These are phyloP conservation scores for Procambarus virginalis DNA, from an alignment of 1,140 invertebrate genomes.

Conservation along the genomic window DNA sequence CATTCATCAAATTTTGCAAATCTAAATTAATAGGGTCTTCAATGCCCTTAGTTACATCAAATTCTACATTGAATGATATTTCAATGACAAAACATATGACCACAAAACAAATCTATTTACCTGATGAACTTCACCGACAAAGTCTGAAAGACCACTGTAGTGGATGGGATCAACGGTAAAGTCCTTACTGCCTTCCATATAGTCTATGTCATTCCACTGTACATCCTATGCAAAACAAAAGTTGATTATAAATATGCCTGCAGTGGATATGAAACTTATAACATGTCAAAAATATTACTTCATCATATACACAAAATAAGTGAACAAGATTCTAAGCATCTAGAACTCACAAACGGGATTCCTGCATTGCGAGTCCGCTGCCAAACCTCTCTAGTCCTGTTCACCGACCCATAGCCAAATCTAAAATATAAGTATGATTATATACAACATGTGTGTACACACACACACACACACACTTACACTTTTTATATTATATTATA, in stretches of 20 bases:
- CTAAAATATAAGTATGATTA: slow-evolving; percentile 74
- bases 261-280: no score
- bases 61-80: no score
- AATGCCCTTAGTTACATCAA: no score
- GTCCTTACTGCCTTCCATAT: slow-evolving; percentile 89
- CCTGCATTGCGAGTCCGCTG: slow-evolving; percentile 73
- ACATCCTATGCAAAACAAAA: slow-evolving; percentile 75
- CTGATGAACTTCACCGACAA: slow-evolving; percentile 83
- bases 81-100: no score
- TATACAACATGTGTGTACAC: no score
- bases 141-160: slow-evolving; percentile 82
- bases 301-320: no score
- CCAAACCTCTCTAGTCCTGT: slow-evolving; percentile 72
- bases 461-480: not conserved
- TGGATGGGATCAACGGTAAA: slow-evolving; percentile 85
- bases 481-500: no score
- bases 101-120: slow-evolving; percentile 70
- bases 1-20: no score
- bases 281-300: no score
- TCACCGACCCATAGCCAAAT: slow-evolving; percentile 76
- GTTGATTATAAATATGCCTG: no score
- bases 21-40: no score
- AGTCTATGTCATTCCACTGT: slow-evolving; percentile 94
- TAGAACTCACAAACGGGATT: slow-evolving; percentile 80
- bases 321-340: not conserved